Base-by-base conservation (phyloP, 2,888 invertebrate species). In the Apotomis capreana region DNA sequence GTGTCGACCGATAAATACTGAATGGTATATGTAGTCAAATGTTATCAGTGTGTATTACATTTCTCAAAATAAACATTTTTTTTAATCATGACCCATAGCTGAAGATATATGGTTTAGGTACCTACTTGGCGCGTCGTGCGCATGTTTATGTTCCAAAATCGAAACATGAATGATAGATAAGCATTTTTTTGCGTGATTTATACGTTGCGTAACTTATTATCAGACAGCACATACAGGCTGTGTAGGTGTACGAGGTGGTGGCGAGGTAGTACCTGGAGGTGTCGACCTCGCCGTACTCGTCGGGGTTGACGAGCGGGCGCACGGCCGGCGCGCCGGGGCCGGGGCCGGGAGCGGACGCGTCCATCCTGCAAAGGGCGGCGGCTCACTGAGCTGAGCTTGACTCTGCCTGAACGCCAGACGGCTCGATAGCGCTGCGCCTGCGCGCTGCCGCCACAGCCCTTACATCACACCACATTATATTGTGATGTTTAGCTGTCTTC, bases 241-340 rank as follows among this genome's bases (percentile, higher is more conserved):
- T 49, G 3, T 49, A 49, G 40, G 40, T 49, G 49, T 49, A 26
- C 26, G 26, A 26, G 49, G 9, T 49, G 49, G 49, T 49, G 6
- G 5, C 5, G 40, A 6, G 40, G 40, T 40, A 6, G 93, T 94
- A 96, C 96, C 95, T 92, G 84, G 93, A 94, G 69, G 97, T 96
- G 92, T 98, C 98, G 76, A 98, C 98, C 89, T 97, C 97, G 76
- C 97, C 97, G 80, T 94, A 93, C 78, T 97, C 97, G 78, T 96
- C 95, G 10, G 97, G 96, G 90, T 97, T 95, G 73, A 97, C 97
- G 88, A 96, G 94, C 65, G 97, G 97, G 77, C 97, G 89, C 84
- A 79, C 87, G 81, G 80, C 78, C 75, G 76, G 76, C 80, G 80
- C 83, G 79, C 69, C 70, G 51, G 74, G 68, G 67, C 74, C 74